These are phyloP conservation scores for Apomyelois bistriatella DNA, from an alignment of 2,888 invertebrate genomes.

Conservation along the genomic window DNA sequence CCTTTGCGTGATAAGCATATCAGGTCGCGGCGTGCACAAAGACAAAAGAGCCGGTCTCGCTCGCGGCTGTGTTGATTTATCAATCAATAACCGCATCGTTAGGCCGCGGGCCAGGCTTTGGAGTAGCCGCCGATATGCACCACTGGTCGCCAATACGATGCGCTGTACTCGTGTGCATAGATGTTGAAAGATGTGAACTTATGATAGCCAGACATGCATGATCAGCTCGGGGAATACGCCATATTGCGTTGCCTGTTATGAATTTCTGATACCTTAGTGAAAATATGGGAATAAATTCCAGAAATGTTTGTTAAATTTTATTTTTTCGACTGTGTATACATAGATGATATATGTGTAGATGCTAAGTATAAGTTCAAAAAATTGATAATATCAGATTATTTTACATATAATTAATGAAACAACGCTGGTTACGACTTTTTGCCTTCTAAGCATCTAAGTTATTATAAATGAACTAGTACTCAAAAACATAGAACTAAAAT, in stretches of 20 bases:
- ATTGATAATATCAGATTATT: too few relatives aligned
- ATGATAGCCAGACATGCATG: slow-evolving; percentile 17
- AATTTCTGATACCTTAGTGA: neutral
- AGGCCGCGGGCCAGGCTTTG: slow-evolving; percentile 34
- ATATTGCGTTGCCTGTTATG: neutral
- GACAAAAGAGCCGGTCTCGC: slow-evolving; percentile 17
- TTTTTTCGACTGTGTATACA: neutral
- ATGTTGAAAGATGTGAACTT: neutral
- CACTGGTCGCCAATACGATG: neutral
- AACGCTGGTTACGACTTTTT: too few relatives aligned
- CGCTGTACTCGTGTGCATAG: neutral
- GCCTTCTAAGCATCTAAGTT: too few relatives aligned
- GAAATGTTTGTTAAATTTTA: neutral
- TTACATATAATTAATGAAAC: too few relatives aligned
- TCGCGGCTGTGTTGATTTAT: slow-evolving; percentile 40
- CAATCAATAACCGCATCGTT: slow-evolving; percentile 39
- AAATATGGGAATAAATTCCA: neutral
- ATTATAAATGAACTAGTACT: too few relatives aligned
- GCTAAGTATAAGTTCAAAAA: too few relatives aligned
- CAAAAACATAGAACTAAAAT: neutral
- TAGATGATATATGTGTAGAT: too few relatives aligned
- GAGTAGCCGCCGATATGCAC: slow-evolving; percentile 27
- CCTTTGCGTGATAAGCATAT: neutral
- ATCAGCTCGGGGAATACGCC: neutral
- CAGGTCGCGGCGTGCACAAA: slow-evolving; percentile 26